These are phyloP conservation scores for Cranoglanis bouderius DNA, from an alignment of 2,113 vertebrate genomes.

Conservation along the genomic window DNA sequence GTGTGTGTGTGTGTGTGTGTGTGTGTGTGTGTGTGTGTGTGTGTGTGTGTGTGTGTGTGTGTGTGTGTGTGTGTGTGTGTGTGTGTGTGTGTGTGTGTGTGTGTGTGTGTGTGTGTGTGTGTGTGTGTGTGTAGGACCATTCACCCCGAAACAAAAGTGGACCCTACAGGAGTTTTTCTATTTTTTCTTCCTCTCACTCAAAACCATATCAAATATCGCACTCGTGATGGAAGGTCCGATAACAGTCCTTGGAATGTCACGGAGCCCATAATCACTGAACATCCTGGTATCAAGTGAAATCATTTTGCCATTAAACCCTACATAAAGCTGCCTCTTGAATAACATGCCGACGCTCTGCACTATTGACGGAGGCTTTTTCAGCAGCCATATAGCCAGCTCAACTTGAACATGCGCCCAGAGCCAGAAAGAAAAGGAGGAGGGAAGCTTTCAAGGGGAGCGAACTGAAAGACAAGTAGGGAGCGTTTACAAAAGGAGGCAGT, in stretches of 20 bases:
- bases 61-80: not conserved
- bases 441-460: constrained; percentile 31
- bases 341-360: not conserved
- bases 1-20: not conserved
- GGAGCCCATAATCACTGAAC: constrained; percentile 31
- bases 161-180: constrained; percentile 30
- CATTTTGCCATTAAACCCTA: constrained; percentile 39
- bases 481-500: constrained; percentile 58
- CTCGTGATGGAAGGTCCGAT: constrained; percentile 41
- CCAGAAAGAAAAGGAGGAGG: constrained; percentile 30
- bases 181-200: not conserved
- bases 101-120: too few relatives aligned
- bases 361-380: constrained; percentile 30
- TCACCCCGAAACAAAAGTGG: constrained; percentile 52
- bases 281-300: constrained; percentile 38
- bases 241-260: constrained; percentile 43
- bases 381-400: not conserved
- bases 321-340: constrained; percentile 41
- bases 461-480: constrained; percentile 62
- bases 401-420: constrained; percentile 36
- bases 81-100: too few relatives aligned
- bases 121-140: not conserved
- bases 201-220: constrained; percentile 39
- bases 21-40: not conserved
- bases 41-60: too few relatives aligned